Evolutionary conservation across 2,888 invertebrate species (phyloP).

Genomic region (Epicampocera succincta): DNA sequence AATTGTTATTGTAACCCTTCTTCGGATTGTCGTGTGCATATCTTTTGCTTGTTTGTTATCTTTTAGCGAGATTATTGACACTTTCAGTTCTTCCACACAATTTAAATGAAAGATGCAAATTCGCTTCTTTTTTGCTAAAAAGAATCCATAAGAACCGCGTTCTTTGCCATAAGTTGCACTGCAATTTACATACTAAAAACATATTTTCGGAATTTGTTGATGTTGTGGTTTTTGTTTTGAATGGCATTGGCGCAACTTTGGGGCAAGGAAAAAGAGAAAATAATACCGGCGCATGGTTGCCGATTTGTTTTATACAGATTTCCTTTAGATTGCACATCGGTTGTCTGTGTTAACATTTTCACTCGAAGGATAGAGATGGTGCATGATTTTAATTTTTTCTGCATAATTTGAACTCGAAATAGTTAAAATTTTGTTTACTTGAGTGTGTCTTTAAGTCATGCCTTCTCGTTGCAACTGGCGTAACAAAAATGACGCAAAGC

Average conservation of each 20-base stretch:
- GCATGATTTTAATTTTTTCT: too few species aligned
- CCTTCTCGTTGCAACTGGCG: constrained; percentile 1
- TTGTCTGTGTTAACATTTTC: background rate
- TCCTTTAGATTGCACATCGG: too few species aligned
- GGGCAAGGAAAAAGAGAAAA: constrained; percentile 8
- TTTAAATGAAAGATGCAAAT: constrained; percentile 31
- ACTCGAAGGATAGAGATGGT: constrained; percentile 4
- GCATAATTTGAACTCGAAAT: background rate
- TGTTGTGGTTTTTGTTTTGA: constrained; percentile 35
- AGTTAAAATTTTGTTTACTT: background rate
- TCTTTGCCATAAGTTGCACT: constrained; percentile 38
- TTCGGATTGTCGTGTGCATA: constrained; percentile 19
- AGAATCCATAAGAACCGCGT: constrained; percentile 36
- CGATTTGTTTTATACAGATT: constrained; percentile 34
- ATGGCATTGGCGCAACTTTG: constrained; percentile 50
- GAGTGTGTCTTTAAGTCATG: constrained; percentile 30
- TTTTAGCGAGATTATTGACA: constrained; percentile 64
- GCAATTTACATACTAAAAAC: constrained; percentile 55
- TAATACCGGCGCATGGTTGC: constrained; percentile 29
- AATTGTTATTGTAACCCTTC: constrained; percentile 57
- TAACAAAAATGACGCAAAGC: constrained; percentile 32
- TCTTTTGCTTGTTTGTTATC: constrained; percentile 46
- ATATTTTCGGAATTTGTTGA: constrained; percentile 18
- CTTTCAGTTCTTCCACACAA: constrained; percentile 53
- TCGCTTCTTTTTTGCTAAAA: background rate